Evolutionary conservation across 2,113 vertebrate species (phyloP).

Genomic region (human): GRCh38 chr3:24945001-24945500

Average conservation of each 20-base stretch:
- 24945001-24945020: background rate
- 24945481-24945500: background rate
- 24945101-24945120: background rate
- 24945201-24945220: background rate
- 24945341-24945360: background rate
- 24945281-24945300: background rate
- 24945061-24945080: background rate
- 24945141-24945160: background rate
- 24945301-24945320: background rate
- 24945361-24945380: background rate
- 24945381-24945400: rapidly evolving
- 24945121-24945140: background rate
- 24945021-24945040: background rate
- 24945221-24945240: background rate
- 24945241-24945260: background rate
- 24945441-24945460: background rate
- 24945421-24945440: no score
- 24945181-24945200: background rate
- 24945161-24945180: background rate
- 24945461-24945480: background rate
- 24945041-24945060: background rate
- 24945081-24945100: background rate
- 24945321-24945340: background rate
- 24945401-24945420: background rate
- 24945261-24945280: background rate